Conservation (phyloP, 2,888 invertebrate genomes). For the Bimastos eiseni region DNA sequence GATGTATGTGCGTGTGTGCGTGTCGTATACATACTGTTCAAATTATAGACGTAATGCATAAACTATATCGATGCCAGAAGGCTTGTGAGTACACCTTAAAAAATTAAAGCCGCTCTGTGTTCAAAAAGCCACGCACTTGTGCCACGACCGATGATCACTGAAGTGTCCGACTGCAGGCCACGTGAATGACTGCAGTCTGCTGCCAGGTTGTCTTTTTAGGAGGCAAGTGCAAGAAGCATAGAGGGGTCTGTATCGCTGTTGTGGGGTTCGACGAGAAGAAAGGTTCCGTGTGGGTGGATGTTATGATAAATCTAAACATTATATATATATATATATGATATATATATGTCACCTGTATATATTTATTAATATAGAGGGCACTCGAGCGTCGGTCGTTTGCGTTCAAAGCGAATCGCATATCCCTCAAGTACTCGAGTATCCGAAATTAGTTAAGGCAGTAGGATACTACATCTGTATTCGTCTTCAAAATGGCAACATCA, state of each 20-base stretch:
- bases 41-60: neutral
- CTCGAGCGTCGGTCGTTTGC: neutral
- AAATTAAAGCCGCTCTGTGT: neutral
- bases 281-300: neutral
- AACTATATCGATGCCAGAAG: conserved; percentile 13
- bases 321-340: too few relatives aligned
- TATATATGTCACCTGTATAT: too few relatives aligned
- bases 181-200: neutral
- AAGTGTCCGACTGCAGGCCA: neutral
- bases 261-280: neutral
- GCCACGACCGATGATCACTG: neutral
- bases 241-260: neutral
- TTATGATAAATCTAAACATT: too few relatives aligned
- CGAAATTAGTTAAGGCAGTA: neutral
- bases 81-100: neutral
- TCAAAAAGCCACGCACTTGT: neutral
- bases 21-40: neutral
- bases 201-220: neutral
- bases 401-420: neutral
- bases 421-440: neutral
- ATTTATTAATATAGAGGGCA: neutral
- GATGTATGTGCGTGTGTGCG: neutral
- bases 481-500: neutral
- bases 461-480: neutral
- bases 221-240: neutral